phyloP scores from a whole-genome alignment of 2,797 vertebrate genomes.

The Emydoidea blandingii region DNA sequence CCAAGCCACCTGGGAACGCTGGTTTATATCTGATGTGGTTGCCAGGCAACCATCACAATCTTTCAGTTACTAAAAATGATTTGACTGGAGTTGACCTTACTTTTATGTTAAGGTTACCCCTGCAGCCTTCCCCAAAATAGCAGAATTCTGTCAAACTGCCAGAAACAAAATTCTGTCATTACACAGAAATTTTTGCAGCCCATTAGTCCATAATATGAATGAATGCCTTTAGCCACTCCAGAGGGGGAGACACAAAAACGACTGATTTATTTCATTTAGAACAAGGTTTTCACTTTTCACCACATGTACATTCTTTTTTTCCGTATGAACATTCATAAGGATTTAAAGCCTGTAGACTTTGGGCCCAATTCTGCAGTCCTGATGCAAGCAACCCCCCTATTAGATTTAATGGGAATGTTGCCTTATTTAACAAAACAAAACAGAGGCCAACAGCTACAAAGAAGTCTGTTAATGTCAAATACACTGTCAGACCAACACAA shows the following conservation, averaged over 20 bases:
- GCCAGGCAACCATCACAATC: constrained; percentile 64
- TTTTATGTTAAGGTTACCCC: constrained; percentile 56
- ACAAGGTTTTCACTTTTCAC: not conserved
- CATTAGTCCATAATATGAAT: constrained; percentile 67
- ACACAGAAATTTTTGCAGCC: constrained; percentile 69
- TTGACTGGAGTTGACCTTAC: constrained; percentile 71
- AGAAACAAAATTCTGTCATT: constrained; percentile 73
- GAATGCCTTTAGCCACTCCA: constrained; percentile 55
- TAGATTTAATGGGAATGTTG: not conserved
- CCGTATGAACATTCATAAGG: not conserved
- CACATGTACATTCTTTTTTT: not conserved
- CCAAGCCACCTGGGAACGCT: constrained; percentile 59
- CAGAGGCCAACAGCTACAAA: not conserved
- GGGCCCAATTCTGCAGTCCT: not conserved
- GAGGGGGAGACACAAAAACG: constrained; percentile 44
- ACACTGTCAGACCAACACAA: not conserved
- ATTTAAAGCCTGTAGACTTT: not conserved
- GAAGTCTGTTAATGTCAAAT: fast-evolving
- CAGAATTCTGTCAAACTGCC: constrained; percentile 73
- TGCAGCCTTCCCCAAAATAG: constrained; percentile 68
- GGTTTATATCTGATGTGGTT: constrained; percentile 42
- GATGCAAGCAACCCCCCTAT: not conserved
- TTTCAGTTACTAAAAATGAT: constrained; percentile 67
- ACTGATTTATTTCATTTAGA: constrained; percentile 43
- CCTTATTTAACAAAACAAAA: constrained; percentile 24